Percentiles rank a stretch among this genome's conserved stretches.
Conservation (phyloP, 2,797 vertebrate genomes). For the Sandelia bainsii region DNA sequence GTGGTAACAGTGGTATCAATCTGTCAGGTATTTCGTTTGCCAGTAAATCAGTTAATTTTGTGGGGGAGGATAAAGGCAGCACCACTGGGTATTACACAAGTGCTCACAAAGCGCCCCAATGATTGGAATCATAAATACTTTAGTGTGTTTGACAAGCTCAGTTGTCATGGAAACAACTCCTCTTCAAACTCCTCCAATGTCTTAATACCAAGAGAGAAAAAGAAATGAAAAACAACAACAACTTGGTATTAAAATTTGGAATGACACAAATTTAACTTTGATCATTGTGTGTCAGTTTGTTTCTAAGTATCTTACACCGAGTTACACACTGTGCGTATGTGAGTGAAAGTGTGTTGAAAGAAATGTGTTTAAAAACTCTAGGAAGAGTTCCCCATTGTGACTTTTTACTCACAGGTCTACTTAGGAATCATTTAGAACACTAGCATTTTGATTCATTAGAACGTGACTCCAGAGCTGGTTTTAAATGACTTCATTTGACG, state of each 20-base stretch:
- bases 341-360: not conserved
- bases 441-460: constrained; percentile 65
- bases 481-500: constrained; percentile 77
- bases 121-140: constrained; percentile 68
- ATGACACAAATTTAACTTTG: constrained; percentile 6
- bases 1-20: constrained; percentile 33
- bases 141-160: constrained; percentile 66
- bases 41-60: constrained; percentile 62
- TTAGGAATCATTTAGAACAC: constrained; percentile 64
- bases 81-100: constrained; percentile 73
- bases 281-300: constrained; percentile 1
- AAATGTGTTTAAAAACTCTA: constrained; percentile 4
- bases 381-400: constrained; percentile 12
- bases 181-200: constrained; percentile 53
- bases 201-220: constrained; percentile 39
- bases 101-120: constrained; percentile 41
- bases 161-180: constrained; percentile 81
- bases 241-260: constrained; percentile 9
- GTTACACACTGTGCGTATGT: not conserved
- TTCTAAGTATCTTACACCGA: not conserved
- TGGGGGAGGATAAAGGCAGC: constrained; percentile 57
- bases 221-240: not conserved
- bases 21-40: constrained; percentile 43
- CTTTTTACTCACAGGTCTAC: constrained; percentile 34
- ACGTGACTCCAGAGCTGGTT: constrained; percentile 53